Evolutionary conservation across 2,113 vertebrate genomes (phyloP), one percentile per base, ranked within the genome.

Genomic region (Indicator indicator): DNA sequence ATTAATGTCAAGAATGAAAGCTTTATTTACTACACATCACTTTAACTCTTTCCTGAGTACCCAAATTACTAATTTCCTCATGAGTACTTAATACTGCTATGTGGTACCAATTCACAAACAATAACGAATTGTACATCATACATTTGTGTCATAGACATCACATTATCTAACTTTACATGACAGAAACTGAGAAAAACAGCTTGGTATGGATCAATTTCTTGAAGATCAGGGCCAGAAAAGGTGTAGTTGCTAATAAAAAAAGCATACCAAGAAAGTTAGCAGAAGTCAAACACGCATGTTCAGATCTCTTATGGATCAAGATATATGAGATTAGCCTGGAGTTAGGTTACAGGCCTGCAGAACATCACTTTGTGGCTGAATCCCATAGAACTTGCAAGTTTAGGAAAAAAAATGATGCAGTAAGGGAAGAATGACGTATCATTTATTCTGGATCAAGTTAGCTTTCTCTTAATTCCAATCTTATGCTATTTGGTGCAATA

Each of bases 351-450:
- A 69, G 18, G 20, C 23, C 23, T 62, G 15, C 8, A 70, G 8
- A 6, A 89, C 69, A 20, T 69, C 12, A 4, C 0, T 32, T 52
- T 79, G 8, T 40, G 18, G 16, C 38, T 58, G 18, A 87, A 60
- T 58, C 26, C 12, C 44, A 1, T 44, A 64, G 52, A 28, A 65
- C 13, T 48, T 72, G 4, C 5, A 75, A 69, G 8, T 52, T 64
- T 54, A 38, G 23, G 20, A 69, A 83, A 26, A 73, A 67, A 83
- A 79, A 13, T 42, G 8, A 40, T 64, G 11, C 16, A 83, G n/a
- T 6, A 90, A 80, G 6, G 7, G 21, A 65, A 38, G 33, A 78
- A 77, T 0, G 0, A 4, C 28, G 81, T 50, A 59, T 40, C 3
- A 21, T 46, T 80, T 71, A 21, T 56, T 83, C 42, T 59, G 27